Base-by-base conservation (phyloP, 2,888 invertebrate species). In the Tipula confusa region DNA sequence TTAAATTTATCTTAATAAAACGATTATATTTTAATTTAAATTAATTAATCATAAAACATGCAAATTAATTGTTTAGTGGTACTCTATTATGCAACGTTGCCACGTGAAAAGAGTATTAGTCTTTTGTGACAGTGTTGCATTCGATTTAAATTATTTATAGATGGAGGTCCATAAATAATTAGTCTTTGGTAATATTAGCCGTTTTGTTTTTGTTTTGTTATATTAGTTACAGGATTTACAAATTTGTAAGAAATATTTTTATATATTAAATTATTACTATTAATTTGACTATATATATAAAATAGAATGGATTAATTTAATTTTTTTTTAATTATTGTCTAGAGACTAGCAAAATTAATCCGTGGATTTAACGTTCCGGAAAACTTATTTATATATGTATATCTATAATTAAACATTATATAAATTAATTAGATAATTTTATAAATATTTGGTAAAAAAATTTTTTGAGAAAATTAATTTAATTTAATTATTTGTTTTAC, bases 401-500 rank as follows among this genome's bases (percentile, higher is more conserved):
- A 43, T 6, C 43, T 43, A n/a, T 64, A 64, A 24, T 64, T 43
- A n/a, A 43, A 9, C 1, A 64, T 64, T 64, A 64, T 64, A 64
- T 64, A 64, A 64, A 64, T 64, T 64, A 64, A 18, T 43, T 43
- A 36, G 4, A 5, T 43, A 24, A 64, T 64, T 64, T 64, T 24
- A 64, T 80, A 80, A 80, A 80, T 80, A 80, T 80, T 80, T 80
- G 31, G 31, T 31, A 80, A 29, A n/a, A n/a, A n/a, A 29, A 29
- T 80, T 29, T 29, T 80, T 80, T 80, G 80, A 31, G 29, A 29
- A 29, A 29, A 29, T 24, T n/a, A 80, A 80, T 2, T 29, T 15
- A 80, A 29, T 29, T 29, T 80, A 80, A n/a, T 80, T 79, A 79
- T 28, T 80, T 80, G 31, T 80, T 80, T 80, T 80, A 80, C 80